Evolutionary conservation across 2,888 invertebrate genomes (phyloP), one percentile per base, ranked within the genome.

Genomic region (Eupsilia transversa): DNA sequence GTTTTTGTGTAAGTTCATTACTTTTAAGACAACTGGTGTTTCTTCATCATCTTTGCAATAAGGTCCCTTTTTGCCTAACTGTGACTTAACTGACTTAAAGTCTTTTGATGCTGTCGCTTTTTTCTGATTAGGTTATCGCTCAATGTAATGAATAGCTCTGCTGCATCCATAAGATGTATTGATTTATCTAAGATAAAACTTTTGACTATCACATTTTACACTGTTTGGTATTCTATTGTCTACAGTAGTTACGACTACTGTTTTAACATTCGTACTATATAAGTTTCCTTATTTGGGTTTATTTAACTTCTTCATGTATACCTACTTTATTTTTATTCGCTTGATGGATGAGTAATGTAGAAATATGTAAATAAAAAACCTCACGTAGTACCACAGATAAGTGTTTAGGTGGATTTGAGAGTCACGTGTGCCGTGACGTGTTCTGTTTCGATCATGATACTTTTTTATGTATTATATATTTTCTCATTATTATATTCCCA

Each of bases 401-500:
- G 35, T 63, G 41, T 66, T 49, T 80, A 66, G 30, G 68, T 72
- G 61, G 33, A 57, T 65, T 54, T 72, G 27, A 6, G 4, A 49
- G 64, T 80, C 76, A 82, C 68, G 60, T 72, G 70, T 33, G 30
- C 1, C 2, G 23, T 80, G 84, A 70, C 74, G 70, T 64, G 52
- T 68, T 57, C 10, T 68, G 60, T 68, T 68, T 65, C 20, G 1
- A 35, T 14, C 17, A 33, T 14, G 9, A 27, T 23, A 41, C 0
- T 7, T 27, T 27, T 23, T 49, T 35, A 4, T 3, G 14, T 27
- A 61, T 38, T 46, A 5, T 12, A n/a, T n/a, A 20, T 54, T 54
- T 57, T 33, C 12, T n/a, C 33, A 27, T 38, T 30, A 9, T 6
- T 3, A 20, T n/a, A 41, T 41, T 66, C 49, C 23, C 14, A 41